phyloP scores from a whole-genome alignment of 2,113 vertebrate species.

The Panthera tigris region DNA sequence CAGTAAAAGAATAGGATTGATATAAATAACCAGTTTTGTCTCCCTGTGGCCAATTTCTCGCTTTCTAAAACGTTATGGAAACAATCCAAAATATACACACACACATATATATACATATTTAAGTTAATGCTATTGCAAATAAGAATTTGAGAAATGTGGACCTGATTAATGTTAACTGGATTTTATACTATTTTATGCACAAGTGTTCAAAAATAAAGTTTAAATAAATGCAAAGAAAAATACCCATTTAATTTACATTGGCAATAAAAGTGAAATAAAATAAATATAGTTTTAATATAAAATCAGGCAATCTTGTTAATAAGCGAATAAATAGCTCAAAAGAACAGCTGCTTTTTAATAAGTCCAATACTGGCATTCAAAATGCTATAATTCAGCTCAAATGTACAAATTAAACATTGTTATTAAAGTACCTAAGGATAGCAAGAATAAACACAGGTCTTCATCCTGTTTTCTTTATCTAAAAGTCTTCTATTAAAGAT shows the following conservation, averaged over 20 bases:
- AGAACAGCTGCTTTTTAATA: conserved; percentile 70
- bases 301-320: conserved; percentile 63
- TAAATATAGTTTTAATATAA: conserved; percentile 68
- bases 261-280: conserved; percentile 68
- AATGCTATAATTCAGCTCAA: conserved; percentile 52
- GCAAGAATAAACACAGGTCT: conserved; percentile 36
- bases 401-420: conserved; percentile 44
- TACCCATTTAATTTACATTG: conserved; percentile 65
- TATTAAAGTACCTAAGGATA: conserved; percentile 46
- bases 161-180: conserved; percentile 64
- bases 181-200: conserved; percentile 70
- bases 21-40: conserved; percentile 56
- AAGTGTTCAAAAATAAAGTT: conserved; percentile 75
- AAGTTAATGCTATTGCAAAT: conserved; percentile 62
- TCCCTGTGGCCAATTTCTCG: conserved; percentile 18
- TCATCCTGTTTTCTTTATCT: conserved; percentile 40
- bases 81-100: conserved; percentile 47
- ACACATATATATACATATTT: conserved; percentile 40
- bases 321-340: conserved; percentile 67
- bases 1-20: conserved; percentile 45
- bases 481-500: conserved; percentile 37
- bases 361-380: conserved; percentile 49
- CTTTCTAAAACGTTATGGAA: conserved; percentile 69
- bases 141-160: conserved; percentile 74
- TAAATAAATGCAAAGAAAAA: conserved; percentile 72